Percentiles rank a stretch among this genome's conserved stretches.
phyloP scores from a whole-genome alignment of 2,797 vertebrate species.

The Etheostoma nigrum region DNA sequence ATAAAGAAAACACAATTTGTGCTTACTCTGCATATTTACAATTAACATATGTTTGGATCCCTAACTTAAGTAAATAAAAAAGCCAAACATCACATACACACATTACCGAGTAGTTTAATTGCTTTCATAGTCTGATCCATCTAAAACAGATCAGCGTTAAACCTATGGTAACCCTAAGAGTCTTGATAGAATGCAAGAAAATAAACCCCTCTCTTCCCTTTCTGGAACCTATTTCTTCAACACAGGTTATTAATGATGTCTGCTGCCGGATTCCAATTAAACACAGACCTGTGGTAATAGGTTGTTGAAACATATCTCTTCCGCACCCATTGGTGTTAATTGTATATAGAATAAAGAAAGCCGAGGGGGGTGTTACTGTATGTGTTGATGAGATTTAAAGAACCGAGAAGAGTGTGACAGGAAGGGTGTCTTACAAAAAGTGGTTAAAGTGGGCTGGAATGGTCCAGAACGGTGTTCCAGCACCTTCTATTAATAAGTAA shows the following conservation, averaged over 20 bases:
- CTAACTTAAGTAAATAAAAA: background rate
- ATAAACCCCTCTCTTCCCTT: constrained; percentile 41
- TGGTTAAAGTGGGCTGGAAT: no score
- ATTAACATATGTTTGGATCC: background rate
- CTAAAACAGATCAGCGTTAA: background rate
- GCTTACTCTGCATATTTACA: background rate
- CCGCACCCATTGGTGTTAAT: constrained; percentile 57
- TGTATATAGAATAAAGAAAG: constrained; percentile 28
- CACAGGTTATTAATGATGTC: constrained; percentile 50
- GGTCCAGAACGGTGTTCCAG: no score
- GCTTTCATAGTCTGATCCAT: constrained; percentile 4
- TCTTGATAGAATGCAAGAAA: constrained; percentile 31
- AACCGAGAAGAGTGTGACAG: constrained; percentile 31
- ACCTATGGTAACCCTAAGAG: background rate
- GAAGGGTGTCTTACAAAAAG: constrained; percentile 19
- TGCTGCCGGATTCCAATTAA: constrained; percentile 51
- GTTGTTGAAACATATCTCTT: constrained; percentile 49
- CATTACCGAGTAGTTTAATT: background rate
- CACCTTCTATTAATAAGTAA: no score
- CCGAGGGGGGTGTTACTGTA: constrained; percentile 7
- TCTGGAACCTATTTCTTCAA: constrained; percentile 30
- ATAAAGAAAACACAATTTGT: background rate
- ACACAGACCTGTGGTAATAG: constrained; percentile 50
- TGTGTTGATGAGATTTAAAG: constrained; percentile 53
- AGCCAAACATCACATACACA: background rate